Base-by-base conservation (phyloP, 2,888 invertebrate species). In the Criorhina ranunculi region DNA sequence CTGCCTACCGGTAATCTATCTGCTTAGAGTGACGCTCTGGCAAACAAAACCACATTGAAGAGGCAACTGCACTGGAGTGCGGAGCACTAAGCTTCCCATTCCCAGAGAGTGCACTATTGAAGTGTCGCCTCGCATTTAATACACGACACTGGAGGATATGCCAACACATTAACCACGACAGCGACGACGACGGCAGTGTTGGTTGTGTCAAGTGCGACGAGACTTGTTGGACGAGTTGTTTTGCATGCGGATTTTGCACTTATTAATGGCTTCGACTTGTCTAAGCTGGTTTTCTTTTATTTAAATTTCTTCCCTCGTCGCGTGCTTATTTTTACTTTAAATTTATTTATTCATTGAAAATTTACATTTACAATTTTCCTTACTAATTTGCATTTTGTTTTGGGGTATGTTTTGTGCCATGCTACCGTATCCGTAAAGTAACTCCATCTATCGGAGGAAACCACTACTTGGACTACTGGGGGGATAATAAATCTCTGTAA, bases 1-100 rank as follows among this genome's bases (percentile, higher is more conserved):
- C 29, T 66, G 70, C 70, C 72, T 77, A 59, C 77, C 78, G 82
- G 82, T 82, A 77, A 82, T 82, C 70, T 78, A 82, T 82, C 64
- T 82, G 37, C 62, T 46, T 49, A 4, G 51, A 44, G 29, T 57
- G 40, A 49, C 44, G 57, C 55, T 17, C 62, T 60, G 24, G 46
- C 24, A 60, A 60, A 67, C 77, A 64, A 60, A 70, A 55, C 67
- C 40, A n/a, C 69, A 37, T 57, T 69, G 19, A 64, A 82, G 70
- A 82, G 49, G 64, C 40, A 49, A 46, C 49, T 70, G 64, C 33
- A 46, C 55, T 35, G 40, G n/a, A 62, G 29, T n/a, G 37, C 46
- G 12, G 17, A 53, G 42, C 44, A 55, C 40, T 51, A 60, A 42
- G 40, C 46, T 37, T 29, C 7, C 73, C 24, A 33, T 42, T 24